These are phyloP conservation scores for Chrysolina americana DNA, from an alignment of 2,888 invertebrate species.

Conservation along the genomic window DNA sequence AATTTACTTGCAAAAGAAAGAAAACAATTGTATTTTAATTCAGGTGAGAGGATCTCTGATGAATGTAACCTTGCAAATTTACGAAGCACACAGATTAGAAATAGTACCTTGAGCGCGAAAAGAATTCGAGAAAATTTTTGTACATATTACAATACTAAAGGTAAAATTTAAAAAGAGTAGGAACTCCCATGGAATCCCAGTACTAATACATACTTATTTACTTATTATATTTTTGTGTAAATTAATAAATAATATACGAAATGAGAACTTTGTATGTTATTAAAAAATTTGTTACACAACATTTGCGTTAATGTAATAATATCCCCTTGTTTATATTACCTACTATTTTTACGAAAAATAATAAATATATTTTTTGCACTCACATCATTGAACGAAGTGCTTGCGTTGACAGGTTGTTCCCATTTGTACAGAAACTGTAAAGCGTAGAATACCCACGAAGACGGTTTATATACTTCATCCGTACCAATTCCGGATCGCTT, in stretches of 20 bases:
- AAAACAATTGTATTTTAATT: constrained; percentile 25
- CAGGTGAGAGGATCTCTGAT: constrained; percentile 16
- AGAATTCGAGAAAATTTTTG: constrained; percentile 16
- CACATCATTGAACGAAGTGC: constrained; percentile 14
- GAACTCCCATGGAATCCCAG: neutral
- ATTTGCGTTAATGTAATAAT: constrained; percentile 1
- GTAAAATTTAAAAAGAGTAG: neutral
- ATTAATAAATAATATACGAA: neutral
- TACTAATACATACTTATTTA: neutral
- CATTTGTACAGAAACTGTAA: too few relatives aligned
- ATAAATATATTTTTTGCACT: neutral
- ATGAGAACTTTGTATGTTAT: neutral
- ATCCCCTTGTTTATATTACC: neutral
- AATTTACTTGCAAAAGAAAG: constrained; percentile 40
- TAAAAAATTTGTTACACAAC: neutral
- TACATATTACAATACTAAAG: constrained; percentile 26
- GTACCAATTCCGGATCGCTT: constrained; percentile 24
- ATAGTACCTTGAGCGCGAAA: constrained; percentile 22
- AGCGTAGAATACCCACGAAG: too few relatives aligned
- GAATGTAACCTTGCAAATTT: constrained; percentile 28
- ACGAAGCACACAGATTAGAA: constrained; percentile 23
- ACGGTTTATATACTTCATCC: constrained; percentile 18
- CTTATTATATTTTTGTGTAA: neutral
- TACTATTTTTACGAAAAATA: constrained; percentile 19
- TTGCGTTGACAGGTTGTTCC: constrained; percentile 9